Evolutionary conservation across 2,797 vertebrate genomes (phyloP), one percentile per base, ranked within the genome.

Genomic region (Xyrichtys novacula): DNA sequence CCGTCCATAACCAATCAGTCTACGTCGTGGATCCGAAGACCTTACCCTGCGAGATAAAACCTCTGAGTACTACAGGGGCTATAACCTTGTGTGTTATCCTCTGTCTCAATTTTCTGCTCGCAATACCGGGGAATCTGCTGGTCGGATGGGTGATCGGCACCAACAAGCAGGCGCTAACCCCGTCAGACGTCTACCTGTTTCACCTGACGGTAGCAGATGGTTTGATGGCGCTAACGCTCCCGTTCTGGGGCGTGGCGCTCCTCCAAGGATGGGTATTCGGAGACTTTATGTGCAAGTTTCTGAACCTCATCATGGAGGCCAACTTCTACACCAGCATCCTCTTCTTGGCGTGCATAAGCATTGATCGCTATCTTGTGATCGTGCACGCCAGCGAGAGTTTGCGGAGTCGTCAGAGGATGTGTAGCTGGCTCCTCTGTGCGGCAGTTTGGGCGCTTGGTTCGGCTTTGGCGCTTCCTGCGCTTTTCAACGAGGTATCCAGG

Each of bases 311-410:
- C 23, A 70, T 76, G 1, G 91, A 94, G 2, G 73, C 90, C 1
- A 95, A 91, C 83, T 94, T 95, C 87, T 94, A 94, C 88, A 95
- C 91, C 82, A 94, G 94, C 84, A 93, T 95, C 56, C 78, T 95
- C 48, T 94, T 95, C 65, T 78, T 95, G 67, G 91, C 85, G 3
- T 95, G 93, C 8, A 95, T 95, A 16, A 95, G 95, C 62, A 22
- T 95, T 0, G 94, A 95, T 12, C 93, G 94, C 4, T 95, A 93
- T 22, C 83, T 92, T 4, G 91, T 90, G 32, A 94, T 95, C 0
- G 94, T 95, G 31, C 82, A 12, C 0, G 83, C 94, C 47, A 73
- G 67, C 3, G 85, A 90, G 29, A 63, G 59, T 0, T 36, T 64
- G 8, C 62, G 43, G 34, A 63, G 61, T 0, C 72, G 80, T 0